Evolutionary conservation across 2,888 invertebrate species (phyloP), one percentile per base, ranked within the genome.

Genomic region (Hyposoter dolosus): DNA sequence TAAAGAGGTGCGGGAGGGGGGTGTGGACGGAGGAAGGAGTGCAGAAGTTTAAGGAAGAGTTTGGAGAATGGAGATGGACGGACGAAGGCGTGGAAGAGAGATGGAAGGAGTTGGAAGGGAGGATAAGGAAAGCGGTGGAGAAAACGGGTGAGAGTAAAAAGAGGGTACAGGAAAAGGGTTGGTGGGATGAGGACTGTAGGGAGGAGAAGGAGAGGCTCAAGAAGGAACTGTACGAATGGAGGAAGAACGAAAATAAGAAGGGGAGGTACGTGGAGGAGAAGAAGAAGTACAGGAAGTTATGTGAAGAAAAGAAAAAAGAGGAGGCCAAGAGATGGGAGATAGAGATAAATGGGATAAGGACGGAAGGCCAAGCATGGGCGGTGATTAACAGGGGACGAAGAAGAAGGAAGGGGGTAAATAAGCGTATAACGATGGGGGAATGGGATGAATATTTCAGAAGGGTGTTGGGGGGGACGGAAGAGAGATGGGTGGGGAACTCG

Each of bases 211-310:
- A 63, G 40, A 47, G 35, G 43, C 28, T 82, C 75, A 50, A 50
- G 5, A 50, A 5, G n/a, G n/a, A 50, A 6, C 50, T 50, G 6
- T 0, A 3, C 0, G 50, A 0, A n/a, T 68, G 45, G n/a, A 60
- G 68, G 65, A 47, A 60, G 17, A 50, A 53, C 10, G 17, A 12
- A 28, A 71, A 17, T 17, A 32, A 53, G 0, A 71, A 80, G 45
- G 43, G 35, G 0, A 47, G n/a, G n/a, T n/a, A n/a, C n/a, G n/a
- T n/a, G n/a, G n/a, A 9, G n/a, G 82, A 47, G 68, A 85, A 9
- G 78, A 47, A 4, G 4, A 2, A 65, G 45, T 65, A 65, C 63
- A 80, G 71, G 9, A 32, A 47, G 40, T 56, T 35, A 76, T 80
- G 47, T 3, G 47, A 82, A 28, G 68, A 17, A 47, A 56, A 75